Evolutionary conservation across 2,797 vertebrate species (phyloP).

Genomic region (Periparus ater): DNA sequence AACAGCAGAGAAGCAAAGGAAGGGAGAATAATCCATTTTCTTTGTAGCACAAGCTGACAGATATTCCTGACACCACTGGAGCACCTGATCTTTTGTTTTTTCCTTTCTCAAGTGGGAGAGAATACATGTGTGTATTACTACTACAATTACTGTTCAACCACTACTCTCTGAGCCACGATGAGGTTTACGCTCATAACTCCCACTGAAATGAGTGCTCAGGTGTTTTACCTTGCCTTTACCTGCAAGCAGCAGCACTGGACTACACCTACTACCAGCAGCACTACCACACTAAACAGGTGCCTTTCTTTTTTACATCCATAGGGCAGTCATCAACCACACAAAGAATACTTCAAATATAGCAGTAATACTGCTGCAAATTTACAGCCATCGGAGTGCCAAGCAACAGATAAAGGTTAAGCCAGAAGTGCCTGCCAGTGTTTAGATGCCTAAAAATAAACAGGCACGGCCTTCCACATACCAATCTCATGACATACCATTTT

Average conservation of each 20-base stretch:
- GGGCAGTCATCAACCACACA: neutral
- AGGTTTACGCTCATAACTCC: neutral
- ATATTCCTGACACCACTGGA: neutral
- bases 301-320: neutral
- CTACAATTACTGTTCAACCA: neutral
- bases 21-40: neutral
- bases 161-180: neutral
- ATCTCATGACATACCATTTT: conserved; percentile 22
- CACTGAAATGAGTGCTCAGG: neutral
- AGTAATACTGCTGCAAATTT: conserved; percentile 10
- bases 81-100: neutral
- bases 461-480: conserved; percentile 39
- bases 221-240: neutral
- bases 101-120: neutral
- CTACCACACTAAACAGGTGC: neutral
- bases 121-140: neutral
- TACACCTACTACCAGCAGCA: neutral
- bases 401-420: conserved; percentile 66
- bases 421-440: conserved; percentile 49
- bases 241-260: neutral
- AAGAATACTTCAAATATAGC: conserved; percentile 35
- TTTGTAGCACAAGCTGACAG: neutral
- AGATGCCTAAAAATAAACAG: conserved; percentile 63
- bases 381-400: conserved; percentile 36
- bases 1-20: neutral